Evolutionary conservation across 1,140 invertebrate genomes (phyloP), one percentile per base, ranked within the genome.

Genomic region (Drosophila novamexicana): DNA sequence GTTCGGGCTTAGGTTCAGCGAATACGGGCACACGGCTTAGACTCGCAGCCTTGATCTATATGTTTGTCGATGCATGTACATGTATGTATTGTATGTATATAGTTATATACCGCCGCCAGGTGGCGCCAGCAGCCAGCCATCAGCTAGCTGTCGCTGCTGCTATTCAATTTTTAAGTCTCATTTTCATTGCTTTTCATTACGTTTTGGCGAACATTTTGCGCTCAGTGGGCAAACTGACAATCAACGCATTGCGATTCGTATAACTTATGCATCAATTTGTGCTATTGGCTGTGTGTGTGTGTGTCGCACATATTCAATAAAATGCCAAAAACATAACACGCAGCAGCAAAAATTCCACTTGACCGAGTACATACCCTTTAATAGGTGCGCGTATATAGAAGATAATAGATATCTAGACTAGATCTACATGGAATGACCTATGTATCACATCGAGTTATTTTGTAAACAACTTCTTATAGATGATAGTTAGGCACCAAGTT

Each of bases 231-330:
- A 88, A 74, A 57, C 76, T 82, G 82, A 86, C 83, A 88, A 76
- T 79, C 83, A 88, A 88, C 82, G 83, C 82, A 86, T 83, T 88
- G 82, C 82, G 79, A 79, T 74, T 70, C 68, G 40, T 75, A 79
- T 86, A 86, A 86, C 79, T 79, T 88, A 88, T 86, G 82, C 79
- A 88, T 79, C 86, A 83, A 81, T 88, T 76, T 82, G 63, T 64
- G 39, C 63, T 58, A 39, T 74, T 74, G 40, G 37, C 56, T 32
- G 64, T 54, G 42, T 29, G 8, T 39, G 8, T 39, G 7, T 12
- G 50, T 7, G 22, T 8, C 49, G 54, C 57, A 42, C 40, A 56
- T n/a, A 65, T 81, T 85, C 68, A 80, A 84, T 84, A 66, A 80
- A 82, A 80, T 69, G 61, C 62, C 54, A 64, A 45, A 56, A 54